phyloP scores from a whole-genome alignment of 2,888 invertebrate species.

The Parelbella ahira region DNA sequence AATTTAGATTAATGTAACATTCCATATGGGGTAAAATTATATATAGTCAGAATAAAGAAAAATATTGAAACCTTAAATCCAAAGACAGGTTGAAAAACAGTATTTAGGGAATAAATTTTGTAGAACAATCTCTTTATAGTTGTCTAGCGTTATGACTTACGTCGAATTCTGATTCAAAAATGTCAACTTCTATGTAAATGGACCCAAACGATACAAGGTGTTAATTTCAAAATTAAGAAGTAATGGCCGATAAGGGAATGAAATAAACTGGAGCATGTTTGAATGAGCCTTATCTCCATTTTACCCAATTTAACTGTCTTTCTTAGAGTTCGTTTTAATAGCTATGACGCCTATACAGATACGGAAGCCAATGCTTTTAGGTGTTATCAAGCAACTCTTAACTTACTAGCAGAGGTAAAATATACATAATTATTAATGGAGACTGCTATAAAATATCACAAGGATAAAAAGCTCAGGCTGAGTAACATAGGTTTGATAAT shows the following conservation, averaged over 20 bases:
- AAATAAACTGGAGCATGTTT: constrained; percentile 25
- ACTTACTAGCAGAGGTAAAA: constrained; percentile 50
- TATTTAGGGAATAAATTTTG: too few relatives aligned
- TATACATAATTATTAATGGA: too few relatives aligned
- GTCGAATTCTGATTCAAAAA: too few relatives aligned
- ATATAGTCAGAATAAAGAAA: too few relatives aligned
- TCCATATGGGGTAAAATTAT: constrained; percentile 10
- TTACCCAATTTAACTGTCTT: constrained; percentile 58
- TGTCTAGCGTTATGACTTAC: too few relatives aligned
- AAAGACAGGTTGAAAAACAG: too few relatives aligned
- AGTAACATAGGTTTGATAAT: too few relatives aligned
- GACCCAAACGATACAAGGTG: too few relatives aligned
- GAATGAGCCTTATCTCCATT: constrained; percentile 50
- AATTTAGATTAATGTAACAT: constrained; percentile 36
- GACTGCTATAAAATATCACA: too few relatives aligned
- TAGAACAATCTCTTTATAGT: too few relatives aligned
- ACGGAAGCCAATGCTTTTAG: constrained; percentile 74
- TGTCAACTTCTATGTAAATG: constrained; percentile 11
- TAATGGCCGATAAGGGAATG: constrained; percentile 5
- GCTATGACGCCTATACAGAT: constrained; percentile 65
- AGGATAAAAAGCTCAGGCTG: too few relatives aligned
- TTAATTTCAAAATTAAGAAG: constrained; percentile 11
- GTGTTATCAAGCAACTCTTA: constrained; percentile 58
- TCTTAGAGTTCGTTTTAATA: constrained; percentile 74
- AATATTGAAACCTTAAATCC: too few relatives aligned